These are phyloP conservation scores for Plebejus melissa DNA, from an alignment of 2,888 invertebrate genomes.

Conservation along the genomic window DNA sequence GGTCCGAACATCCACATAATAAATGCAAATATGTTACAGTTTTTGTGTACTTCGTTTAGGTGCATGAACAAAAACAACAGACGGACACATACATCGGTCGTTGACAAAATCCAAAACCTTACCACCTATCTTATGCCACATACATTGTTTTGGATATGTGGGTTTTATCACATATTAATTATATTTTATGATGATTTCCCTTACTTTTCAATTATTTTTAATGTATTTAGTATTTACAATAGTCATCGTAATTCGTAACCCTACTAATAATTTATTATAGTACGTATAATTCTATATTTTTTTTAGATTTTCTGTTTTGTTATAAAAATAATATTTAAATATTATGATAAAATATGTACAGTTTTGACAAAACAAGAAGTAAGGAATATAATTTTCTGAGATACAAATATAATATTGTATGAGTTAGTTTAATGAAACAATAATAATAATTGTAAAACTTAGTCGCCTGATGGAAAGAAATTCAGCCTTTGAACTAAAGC, in stretches of 20 bases:
- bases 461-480: neutral
- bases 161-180: conserved; percentile 16
- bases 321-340: neutral
- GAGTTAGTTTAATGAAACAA: neutral
- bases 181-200: neutral
- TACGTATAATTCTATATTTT: neutral
- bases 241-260: neutral
- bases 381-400: neutral
- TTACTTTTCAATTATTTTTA: neutral
- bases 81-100: neutral
- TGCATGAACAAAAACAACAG: conserved; percentile 31
- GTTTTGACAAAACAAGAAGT: neutral
- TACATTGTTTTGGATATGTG: conserved; percentile 9
- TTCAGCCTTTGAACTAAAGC: neutral
- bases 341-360: neutral
- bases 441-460: neutral
- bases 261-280: neutral
- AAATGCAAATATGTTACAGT: conserved; percentile 30
- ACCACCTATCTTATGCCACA: conserved; percentile 17
- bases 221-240: neutral
- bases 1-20: neutral
- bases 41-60: conserved; percentile 37
- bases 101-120: conserved; percentile 15
- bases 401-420: neutral
- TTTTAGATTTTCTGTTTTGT: neutral